Evolutionary conservation across 1,140 invertebrate species (phyloP).

Genomic region (Carposina sasakii): DNA sequence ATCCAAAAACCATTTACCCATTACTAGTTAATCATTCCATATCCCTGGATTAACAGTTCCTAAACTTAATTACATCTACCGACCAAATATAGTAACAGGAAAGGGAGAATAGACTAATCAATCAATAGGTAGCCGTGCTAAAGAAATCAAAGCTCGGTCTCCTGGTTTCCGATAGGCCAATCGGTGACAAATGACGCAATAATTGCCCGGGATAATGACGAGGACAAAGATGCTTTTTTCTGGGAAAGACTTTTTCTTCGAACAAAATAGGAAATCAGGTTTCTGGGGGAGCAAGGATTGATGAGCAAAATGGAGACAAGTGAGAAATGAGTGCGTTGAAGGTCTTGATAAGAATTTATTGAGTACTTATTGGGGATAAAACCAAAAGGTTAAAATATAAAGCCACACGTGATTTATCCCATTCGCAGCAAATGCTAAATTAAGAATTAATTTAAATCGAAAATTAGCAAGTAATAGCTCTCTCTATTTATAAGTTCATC

Average conservation of each 20-base stretch:
- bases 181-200: conserved; percentile 53
- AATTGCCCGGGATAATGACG: conserved; percentile 40
- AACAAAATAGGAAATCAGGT: conserved; percentile 35
- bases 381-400: too few relatives aligned
- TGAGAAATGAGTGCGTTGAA: conserved; percentile 40
- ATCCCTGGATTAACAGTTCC: too few relatives aligned
- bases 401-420: too few relatives aligned
- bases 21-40: too few relatives aligned
- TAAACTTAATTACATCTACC: too few relatives aligned
- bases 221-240: conserved; percentile 38
- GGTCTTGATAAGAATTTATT: conserved; percentile 37
- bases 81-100: too few relatives aligned
- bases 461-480: too few relatives aligned
- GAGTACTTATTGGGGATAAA: too few relatives aligned
- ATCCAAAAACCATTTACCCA: too few relatives aligned
- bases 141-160: conserved; percentile 49
- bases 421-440: too few relatives aligned
- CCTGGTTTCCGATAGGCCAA: conserved; percentile 36
- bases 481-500: too few relatives aligned
- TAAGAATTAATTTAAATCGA: too few relatives aligned
- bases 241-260: conserved; percentile 16
- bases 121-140: conserved; percentile 46
- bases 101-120: conserved; percentile 46
- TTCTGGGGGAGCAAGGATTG: conserved; percentile 44
- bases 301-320: conserved; percentile 45